Conservation (phyloP, 2,113 vertebrate species). For the rabbit (Oryctolagus cuniculus) region DNA sequence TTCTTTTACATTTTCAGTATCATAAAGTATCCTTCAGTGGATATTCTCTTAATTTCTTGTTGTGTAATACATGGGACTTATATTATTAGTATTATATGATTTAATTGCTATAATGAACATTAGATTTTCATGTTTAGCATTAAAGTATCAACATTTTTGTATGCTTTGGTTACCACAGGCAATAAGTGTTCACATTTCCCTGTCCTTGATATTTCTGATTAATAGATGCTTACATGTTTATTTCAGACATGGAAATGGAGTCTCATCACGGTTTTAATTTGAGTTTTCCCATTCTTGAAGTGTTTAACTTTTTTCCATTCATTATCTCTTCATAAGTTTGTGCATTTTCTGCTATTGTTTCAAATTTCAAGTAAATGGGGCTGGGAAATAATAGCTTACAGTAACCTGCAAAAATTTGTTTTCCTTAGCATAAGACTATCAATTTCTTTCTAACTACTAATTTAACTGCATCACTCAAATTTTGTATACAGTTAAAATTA, state of each 20-base stretch:
- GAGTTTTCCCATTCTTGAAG: neutral
- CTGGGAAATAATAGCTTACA: neutral
- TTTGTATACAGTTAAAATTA: neutral
- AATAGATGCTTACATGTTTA: conserved; percentile 10
- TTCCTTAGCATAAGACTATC: neutral
- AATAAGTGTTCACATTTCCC: neutral
- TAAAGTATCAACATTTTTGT: conserved; percentile 13
- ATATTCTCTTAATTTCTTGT: neutral
- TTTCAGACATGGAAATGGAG: neutral
- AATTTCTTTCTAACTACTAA: neutral
- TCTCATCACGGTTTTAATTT: conserved; percentile 8
- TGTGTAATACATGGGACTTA: neutral
- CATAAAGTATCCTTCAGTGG: neutral
- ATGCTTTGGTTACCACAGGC: neutral
- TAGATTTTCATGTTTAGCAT: neutral
- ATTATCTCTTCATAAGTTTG: neutral
- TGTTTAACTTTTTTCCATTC: neutral
- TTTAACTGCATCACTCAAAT: neutral
- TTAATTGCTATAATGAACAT: neutral
- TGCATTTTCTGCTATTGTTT: neutral
- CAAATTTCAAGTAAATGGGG: neutral
- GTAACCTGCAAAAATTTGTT: neutral
- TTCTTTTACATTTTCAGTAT: neutral
- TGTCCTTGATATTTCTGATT: neutral
- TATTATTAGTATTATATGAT: neutral